Evolutionary conservation across 1,140 invertebrate genomes (phyloP).

Genomic region (Ips nitidus): DNA sequence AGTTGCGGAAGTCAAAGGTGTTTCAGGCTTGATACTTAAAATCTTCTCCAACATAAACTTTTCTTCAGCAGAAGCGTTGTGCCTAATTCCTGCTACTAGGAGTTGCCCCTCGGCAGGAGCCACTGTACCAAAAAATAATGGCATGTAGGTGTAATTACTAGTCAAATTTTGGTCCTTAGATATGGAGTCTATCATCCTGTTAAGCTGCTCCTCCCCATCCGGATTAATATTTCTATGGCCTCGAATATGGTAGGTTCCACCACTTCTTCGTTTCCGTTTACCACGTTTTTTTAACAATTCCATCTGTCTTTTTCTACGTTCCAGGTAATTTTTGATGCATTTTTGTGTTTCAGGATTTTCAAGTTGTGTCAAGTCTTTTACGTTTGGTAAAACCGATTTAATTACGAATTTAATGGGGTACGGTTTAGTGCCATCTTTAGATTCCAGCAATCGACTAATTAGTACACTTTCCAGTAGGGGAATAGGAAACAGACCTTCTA

Average conservation of each 20-base stretch:
- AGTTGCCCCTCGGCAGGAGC: conserved; percentile 10
- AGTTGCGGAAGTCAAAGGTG: not conserved
- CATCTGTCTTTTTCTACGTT: not conserved
- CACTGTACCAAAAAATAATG: conserved; percentile 22
- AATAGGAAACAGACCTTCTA: conserved; percentile 24
- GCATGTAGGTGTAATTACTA: conserved; percentile 15
- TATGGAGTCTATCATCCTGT: conserved; percentile 12
- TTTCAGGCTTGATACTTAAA: conserved; percentile 9
- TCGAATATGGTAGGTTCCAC: not conserved
- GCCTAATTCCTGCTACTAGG: conserved; percentile 18
- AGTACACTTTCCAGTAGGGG: conserved; percentile 31
- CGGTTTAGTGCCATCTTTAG: conserved; percentile 6
- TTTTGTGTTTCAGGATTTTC: conserved; percentile 17
- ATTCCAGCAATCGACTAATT: conserved; percentile 26
- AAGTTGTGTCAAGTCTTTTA: conserved; percentile 11
- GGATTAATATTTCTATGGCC: conserved; percentile 9
- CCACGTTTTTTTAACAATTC: not conserved
- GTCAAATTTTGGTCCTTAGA: conserved; percentile 21
- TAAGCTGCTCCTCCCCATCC: not conserved
- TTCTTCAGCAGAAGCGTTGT: conserved; percentile 19
- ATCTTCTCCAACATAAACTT: conserved; percentile 18
- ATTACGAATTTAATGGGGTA: conserved; percentile 26
- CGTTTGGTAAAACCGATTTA: conserved; percentile 22
- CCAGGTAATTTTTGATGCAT: conserved; percentile 14
- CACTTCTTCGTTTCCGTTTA: conserved; percentile 14